Conservation (phyloP, 2,797 vertebrate genomes). For the Catharus ustulatus region DNA sequence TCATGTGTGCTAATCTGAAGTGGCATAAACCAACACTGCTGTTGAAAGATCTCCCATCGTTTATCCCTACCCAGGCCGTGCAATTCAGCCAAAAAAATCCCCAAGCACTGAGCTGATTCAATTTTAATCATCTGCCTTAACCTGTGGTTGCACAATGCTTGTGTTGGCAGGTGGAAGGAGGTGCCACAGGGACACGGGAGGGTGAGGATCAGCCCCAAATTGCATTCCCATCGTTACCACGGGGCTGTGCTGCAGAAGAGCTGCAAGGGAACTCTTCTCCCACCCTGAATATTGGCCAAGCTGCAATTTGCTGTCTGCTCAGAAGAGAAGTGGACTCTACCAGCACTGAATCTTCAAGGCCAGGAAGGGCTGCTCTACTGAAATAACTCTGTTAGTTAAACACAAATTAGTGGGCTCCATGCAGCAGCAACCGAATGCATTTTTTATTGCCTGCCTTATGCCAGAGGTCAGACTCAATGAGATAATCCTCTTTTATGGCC, state of each 20-base stretch:
- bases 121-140: neutral
- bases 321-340: neutral
- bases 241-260: fast-evolving
- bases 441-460: constrained; percentile 5
- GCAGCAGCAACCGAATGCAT: neutral
- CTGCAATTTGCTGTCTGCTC: neutral
- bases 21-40: neutral
- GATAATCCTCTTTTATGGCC: constrained; percentile 31
- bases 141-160: neutral
- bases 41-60: neutral
- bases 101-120: neutral
- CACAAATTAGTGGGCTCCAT: constrained; percentile 10
- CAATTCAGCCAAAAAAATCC: neutral
- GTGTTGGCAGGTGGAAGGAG: neutral
- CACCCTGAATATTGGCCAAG: neutral
- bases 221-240: fast-evolving
- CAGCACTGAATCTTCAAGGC: neutral
- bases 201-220: neutral
- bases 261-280: neutral
- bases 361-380: neutral
- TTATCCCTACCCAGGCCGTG: neutral
- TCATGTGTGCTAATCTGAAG: neutral
- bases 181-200: neutral
- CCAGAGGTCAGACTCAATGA: constrained; percentile 33
- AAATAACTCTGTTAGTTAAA: constrained; percentile 4